phyloP scores from a whole-genome alignment of 2,888 invertebrate genomes.

The Pimpla rufipes region DNA sequence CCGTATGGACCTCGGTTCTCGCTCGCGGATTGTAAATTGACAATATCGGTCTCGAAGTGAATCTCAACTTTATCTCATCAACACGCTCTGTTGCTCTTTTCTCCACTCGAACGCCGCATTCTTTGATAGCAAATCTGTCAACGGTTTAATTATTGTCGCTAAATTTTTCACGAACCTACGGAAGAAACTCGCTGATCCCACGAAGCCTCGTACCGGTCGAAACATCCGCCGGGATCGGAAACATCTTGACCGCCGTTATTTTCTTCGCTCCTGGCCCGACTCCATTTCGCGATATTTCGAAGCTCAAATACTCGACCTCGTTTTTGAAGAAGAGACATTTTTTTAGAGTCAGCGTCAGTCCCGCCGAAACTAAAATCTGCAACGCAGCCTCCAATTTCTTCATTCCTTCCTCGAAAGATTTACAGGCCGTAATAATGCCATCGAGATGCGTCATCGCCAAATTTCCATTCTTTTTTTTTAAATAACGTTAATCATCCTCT shows the following conservation, averaged over 20 bases:
- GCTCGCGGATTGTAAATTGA: slow-evolving; percentile 72
- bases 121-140: slow-evolving; percentile 73
- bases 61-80: slow-evolving; percentile 71
- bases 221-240: slow-evolving; percentile 11
- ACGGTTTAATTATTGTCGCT: slow-evolving; percentile 71
- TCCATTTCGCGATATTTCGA: slow-evolving; percentile 19
- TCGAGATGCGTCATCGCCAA: slow-evolving; percentile 70
- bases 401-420: slow-evolving; percentile 59
- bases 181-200: slow-evolving; percentile 73
- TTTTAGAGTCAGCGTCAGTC: slow-evolving; percentile 20
- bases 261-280: slow-evolving; percentile 1
- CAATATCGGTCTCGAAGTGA: slow-evolving; percentile 73
- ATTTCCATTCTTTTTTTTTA: slow-evolving; percentile 64
- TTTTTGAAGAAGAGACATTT: slow-evolving; percentile 57
- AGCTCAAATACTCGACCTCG: slow-evolving; percentile 42
- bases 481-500: slow-evolving; percentile 77
- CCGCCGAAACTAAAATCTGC: neutral
- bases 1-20: slow-evolving; percentile 78
- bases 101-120: slow-evolving; percentile 67
- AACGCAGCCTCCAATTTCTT: slow-evolving; percentile 15
- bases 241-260: neutral
- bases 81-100: slow-evolving; percentile 73
- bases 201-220: slow-evolving; percentile 18
- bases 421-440: slow-evolving; percentile 71
- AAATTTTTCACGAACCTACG: slow-evolving; percentile 74